These are phyloP conservation scores for Canis aureus DNA, from an alignment of 2,113 vertebrate genomes.

Conservation along the genomic window DNA sequence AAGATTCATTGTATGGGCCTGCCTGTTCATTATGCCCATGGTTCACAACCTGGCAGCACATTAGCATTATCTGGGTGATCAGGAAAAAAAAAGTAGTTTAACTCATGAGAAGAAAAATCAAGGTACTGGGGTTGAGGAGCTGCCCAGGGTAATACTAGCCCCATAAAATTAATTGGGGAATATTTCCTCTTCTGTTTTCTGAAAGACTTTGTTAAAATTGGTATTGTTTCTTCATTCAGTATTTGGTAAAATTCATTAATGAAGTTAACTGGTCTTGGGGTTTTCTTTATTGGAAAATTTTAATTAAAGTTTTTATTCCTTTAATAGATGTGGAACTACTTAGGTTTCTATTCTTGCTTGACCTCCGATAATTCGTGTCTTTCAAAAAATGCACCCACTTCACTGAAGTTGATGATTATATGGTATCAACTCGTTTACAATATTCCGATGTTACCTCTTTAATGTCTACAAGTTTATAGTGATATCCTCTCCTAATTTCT, in stretches of 20 bases:
- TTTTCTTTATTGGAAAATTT: not conserved
- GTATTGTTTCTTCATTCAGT: not conserved
- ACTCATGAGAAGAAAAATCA: not conserved
- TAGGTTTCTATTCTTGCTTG: not conserved
- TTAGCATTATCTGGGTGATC: not conserved
- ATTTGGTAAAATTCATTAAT: not conserved
- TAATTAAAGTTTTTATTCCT: not conserved
- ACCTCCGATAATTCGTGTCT: not conserved
- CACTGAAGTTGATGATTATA: not conserved
- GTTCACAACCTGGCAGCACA: not conserved
- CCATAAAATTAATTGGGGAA: not conserved
- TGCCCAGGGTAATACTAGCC: accelerated
- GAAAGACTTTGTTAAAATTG: not conserved
- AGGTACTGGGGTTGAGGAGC: not conserved
- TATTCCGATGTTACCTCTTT: not conserved
- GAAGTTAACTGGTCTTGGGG: not conserved
- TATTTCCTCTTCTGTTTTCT: not conserved
- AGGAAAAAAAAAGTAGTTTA: not conserved
- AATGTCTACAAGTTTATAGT: not conserved
- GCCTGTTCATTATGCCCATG: not conserved
- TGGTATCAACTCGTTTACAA: not conserved
- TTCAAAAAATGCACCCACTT: not conserved
- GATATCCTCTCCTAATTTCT: not conserved
- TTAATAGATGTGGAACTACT: not conserved
- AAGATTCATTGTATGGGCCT: not conserved